Conservation (phyloP, 2,888 invertebrate species). For the Isoperla grammatica region DNA sequence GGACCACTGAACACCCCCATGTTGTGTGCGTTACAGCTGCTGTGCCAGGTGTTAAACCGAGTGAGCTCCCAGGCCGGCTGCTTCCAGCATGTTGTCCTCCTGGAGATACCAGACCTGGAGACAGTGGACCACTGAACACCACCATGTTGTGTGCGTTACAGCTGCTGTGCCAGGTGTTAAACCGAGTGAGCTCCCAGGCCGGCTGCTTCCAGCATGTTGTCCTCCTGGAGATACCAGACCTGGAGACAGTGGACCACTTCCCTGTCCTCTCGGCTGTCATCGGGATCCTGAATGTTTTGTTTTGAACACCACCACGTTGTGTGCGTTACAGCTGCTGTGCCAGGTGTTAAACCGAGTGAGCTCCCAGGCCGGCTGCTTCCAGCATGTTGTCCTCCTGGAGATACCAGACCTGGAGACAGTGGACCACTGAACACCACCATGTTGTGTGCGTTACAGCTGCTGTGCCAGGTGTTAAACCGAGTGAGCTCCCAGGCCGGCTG, state of each 20-base stretch:
- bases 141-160: no score
- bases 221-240: slow-evolving; percentile 53
- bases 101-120: slow-evolving; percentile 57
- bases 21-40: no score
- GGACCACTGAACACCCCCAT: no score
- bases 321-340: slow-evolving; percentile 64
- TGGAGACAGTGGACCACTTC: slow-evolving; percentile 61
- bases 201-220: slow-evolving; percentile 61
- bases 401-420: slow-evolving; percentile 58
- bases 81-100: slow-evolving; percentile 57
- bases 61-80: slow-evolving; percentile 67
- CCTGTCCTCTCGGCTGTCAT: slow-evolving; percentile 61
- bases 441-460: no score
- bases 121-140: slow-evolving; percentile 62
- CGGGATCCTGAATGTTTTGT: no score
- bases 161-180: slow-evolving; percentile 74
- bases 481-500: slow-evolving; percentile 67
- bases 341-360: slow-evolving; percentile 74
- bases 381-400: slow-evolving; percentile 56
- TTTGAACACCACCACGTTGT: no score
- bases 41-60: slow-evolving; percentile 73
- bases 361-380: slow-evolving; percentile 62
- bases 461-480: slow-evolving; percentile 73
- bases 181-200: slow-evolving; percentile 67
- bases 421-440: no score